Evolutionary conservation across 2,113 vertebrate genomes (phyloP).

Genomic region (Nesogale talazaci): DNA sequence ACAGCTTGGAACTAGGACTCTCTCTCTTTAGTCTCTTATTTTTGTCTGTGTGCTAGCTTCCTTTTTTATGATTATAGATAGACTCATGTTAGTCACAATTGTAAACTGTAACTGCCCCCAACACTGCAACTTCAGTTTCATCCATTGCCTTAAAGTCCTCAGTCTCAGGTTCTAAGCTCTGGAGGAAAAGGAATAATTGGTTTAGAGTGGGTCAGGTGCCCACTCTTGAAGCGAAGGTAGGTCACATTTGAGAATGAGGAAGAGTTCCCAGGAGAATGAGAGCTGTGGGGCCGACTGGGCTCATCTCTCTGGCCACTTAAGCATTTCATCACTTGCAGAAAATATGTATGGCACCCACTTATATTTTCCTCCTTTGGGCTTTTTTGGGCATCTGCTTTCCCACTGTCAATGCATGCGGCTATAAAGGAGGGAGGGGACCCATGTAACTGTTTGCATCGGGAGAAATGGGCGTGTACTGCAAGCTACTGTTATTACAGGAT

Average conservation of each 20-base stretch:
- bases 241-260: neutral
- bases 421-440: neutral
- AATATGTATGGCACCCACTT: neutral
- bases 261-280: conserved; percentile 22
- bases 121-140: conserved; percentile 1
- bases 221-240: neutral
- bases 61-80: conserved; percentile 25
- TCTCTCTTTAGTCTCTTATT: neutral
- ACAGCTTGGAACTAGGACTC: neutral
- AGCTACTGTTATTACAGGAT: neutral
- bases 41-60: conserved; percentile 4
- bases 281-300: neutral
- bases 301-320: neutral
- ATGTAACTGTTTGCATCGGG: neutral
- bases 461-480: neutral
- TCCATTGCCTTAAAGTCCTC: conserved; percentile 27
- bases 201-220: neutral
- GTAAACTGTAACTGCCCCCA: neutral
- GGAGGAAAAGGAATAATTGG: conserved; percentile 23
- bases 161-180: conserved; percentile 17
- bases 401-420: neutral
- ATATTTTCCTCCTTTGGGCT: neutral
- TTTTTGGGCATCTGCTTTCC: neutral
- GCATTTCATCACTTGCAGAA: neutral
- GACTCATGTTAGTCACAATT: conserved; percentile 13